Evolutionary conservation across 2,888 invertebrate species (phyloP).

Genomic region (Gari tellinella): DNA sequence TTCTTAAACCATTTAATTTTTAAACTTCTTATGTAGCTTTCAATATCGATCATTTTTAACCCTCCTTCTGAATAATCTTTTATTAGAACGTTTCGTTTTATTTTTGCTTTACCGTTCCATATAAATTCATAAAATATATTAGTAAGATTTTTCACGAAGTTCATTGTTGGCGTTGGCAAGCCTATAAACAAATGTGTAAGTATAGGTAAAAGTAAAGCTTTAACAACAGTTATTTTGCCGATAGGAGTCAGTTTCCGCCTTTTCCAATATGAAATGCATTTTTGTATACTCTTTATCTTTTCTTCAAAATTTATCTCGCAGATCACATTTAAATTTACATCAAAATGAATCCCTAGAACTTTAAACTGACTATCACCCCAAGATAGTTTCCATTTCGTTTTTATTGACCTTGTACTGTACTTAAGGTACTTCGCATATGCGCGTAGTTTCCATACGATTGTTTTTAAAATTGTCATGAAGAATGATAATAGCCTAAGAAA

Average conservation of each 20-base stretch:
- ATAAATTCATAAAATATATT: neutral
- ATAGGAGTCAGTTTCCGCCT: neutral
- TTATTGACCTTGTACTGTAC: constrained; percentile 13
- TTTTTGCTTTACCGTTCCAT: neutral
- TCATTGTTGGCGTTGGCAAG: neutral
- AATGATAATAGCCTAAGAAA: too few species aligned
- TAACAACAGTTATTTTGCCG: neutral
- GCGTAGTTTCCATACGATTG: too few species aligned
- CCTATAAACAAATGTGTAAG: constrained; percentile 3
- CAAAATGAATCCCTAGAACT: constrained; percentile 3
- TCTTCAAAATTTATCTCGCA: neutral
- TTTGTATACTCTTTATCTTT: neutral
- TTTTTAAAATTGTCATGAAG: too few species aligned
- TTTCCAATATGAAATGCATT: neutral
- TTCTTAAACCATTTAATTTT: too few species aligned
- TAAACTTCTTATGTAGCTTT: neutral
- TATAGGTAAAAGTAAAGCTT: neutral
- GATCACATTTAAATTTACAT: neutral
- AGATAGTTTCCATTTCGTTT: constrained; percentile 29
- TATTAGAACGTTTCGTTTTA: neutral
- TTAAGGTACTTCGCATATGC: too few species aligned
- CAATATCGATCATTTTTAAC: neutral
- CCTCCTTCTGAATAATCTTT: neutral
- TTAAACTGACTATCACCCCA: constrained; percentile 11
- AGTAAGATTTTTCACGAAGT: neutral